A percentile compares a stretch with the other conserved stretches of the same genome.
These are phyloP conservation scores for Crepidodera aurea DNA, from an alignment of 2,888 invertebrate species.

Conservation along the genomic window DNA sequence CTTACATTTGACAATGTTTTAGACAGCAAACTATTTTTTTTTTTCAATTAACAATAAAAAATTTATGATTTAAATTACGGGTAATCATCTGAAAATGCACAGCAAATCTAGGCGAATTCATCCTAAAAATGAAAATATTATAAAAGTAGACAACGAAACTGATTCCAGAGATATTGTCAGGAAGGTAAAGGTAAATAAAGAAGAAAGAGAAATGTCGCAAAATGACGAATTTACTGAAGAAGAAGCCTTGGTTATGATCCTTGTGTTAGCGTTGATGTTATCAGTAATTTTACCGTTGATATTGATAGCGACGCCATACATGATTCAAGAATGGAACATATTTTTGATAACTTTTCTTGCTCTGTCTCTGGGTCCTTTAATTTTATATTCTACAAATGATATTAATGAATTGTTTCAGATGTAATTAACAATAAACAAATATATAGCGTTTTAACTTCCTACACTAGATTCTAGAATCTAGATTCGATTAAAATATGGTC, in stretches of 20 bases:
- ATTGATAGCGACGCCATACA: not conserved
- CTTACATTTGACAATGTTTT: not conserved
- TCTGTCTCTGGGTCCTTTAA: not conserved
- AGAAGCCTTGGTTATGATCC: not conserved
- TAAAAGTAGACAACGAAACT: not conserved
- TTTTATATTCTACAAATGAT: not conserved
- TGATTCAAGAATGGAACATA: conserved; percentile 8
- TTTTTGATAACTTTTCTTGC: not conserved
- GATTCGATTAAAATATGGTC: too few relatives aligned
- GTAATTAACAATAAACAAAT: too few relatives aligned
- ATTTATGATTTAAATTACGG: not conserved
- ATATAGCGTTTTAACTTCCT: too few relatives aligned
- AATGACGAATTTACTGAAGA: conserved; percentile 6
- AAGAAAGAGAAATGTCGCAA: conserved; percentile 10
- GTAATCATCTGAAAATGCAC: not conserved
- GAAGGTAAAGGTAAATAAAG: not conserved
- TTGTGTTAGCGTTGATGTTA: not conserved
- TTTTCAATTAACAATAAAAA: not conserved
- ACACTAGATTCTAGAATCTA: too few relatives aligned
- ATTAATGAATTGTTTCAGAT: not conserved
- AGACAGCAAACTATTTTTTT: not conserved
- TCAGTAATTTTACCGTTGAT: conserved; percentile 1
- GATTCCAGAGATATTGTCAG: not conserved
- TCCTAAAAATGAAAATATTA: not conserved
- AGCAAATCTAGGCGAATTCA: not conserved